Evolutionary conservation across 2,113 vertebrate genomes (phyloP).

Genomic region (Myotis brandtii): DNA sequence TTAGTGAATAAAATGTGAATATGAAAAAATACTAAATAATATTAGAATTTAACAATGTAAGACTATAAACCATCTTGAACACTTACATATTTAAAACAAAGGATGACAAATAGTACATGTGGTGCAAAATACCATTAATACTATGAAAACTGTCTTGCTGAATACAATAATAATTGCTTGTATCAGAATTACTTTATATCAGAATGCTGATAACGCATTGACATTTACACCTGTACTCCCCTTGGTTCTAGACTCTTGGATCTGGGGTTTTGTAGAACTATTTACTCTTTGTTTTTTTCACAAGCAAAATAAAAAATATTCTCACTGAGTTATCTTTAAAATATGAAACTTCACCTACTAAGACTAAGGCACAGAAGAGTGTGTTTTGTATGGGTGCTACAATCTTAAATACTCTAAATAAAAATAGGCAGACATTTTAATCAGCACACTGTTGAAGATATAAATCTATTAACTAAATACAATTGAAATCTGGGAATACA

Average conservation of each 20-base stretch:
- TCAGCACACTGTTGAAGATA: neutral
- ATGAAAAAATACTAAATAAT: neutral
- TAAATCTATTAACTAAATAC: neutral
- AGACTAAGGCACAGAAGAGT: neutral
- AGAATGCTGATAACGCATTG: neutral
- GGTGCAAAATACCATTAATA: neutral
- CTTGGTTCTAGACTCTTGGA: neutral
- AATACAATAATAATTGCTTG: neutral
- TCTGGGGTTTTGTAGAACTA: neutral
- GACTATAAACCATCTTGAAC: neutral
- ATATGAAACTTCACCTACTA: neutral
- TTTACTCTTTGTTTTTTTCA: neutral
- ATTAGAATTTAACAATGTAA: neutral
- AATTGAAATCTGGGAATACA: neutral
- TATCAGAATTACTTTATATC: neutral
- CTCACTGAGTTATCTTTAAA: neutral
- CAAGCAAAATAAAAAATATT: neutral
- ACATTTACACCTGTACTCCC: neutral
- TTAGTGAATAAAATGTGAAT: neutral
- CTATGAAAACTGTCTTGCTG: neutral
- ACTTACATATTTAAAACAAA: neutral
- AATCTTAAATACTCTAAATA: neutral
- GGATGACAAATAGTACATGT: neutral
- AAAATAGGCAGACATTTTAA: neutral
- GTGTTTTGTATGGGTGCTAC: neutral